Conservation (phyloP, 2,888 invertebrate genomes). For the Ormyrus labotus region DNA sequence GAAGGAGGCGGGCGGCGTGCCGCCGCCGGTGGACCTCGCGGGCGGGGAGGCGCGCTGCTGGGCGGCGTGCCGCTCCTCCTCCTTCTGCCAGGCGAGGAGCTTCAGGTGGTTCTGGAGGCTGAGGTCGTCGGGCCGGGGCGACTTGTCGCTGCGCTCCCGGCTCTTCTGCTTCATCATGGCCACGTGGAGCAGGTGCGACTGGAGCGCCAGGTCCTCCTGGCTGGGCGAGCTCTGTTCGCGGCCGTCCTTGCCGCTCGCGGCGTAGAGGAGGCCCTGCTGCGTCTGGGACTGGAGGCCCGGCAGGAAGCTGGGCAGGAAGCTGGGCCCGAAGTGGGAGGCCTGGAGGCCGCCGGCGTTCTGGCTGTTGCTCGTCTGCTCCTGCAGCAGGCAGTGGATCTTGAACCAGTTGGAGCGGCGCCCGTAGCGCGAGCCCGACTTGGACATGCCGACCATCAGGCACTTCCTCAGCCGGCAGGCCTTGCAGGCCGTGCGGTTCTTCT, state of each 20-base stretch:
- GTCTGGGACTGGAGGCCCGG: conserved; percentile 63
- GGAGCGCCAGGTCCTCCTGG: conserved; percentile 70
- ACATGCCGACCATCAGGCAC: conserved; percentile 93
- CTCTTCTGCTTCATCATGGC: conserved; percentile 72
- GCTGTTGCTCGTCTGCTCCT: conserved; percentile 81
- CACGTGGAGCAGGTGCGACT: conserved; percentile 70
- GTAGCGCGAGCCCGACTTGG: conserved; percentile 92
- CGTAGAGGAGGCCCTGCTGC: conserved; percentile 48
- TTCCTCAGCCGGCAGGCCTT: conserved; percentile 92
- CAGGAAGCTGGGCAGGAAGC: conserved; percentile 67
- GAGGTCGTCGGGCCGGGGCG: conserved; percentile 71
- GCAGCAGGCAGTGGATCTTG: conserved; percentile 92
- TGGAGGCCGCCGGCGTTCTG: conserved; percentile 59
- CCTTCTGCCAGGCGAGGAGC: conserved; percentile 68
- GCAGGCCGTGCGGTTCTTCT: conserved; percentile 94
- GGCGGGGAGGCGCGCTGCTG: conserved; percentile 55
- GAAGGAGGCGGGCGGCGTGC: conserved; percentile 60
- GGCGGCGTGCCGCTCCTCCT: conserved; percentile 46
- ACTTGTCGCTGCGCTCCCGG: conserved; percentile 62
- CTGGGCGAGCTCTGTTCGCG: conserved; percentile 68
- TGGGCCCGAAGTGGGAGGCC: conserved; percentile 64
- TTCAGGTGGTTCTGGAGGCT: conserved; percentile 70
- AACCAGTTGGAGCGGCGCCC: conserved; percentile 95
- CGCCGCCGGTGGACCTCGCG: conserved; percentile 60
- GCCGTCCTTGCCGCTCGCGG: conserved; percentile 61